Conservation (phyloP, 2,888 invertebrate species). For the Cephalotes varians region DNA sequence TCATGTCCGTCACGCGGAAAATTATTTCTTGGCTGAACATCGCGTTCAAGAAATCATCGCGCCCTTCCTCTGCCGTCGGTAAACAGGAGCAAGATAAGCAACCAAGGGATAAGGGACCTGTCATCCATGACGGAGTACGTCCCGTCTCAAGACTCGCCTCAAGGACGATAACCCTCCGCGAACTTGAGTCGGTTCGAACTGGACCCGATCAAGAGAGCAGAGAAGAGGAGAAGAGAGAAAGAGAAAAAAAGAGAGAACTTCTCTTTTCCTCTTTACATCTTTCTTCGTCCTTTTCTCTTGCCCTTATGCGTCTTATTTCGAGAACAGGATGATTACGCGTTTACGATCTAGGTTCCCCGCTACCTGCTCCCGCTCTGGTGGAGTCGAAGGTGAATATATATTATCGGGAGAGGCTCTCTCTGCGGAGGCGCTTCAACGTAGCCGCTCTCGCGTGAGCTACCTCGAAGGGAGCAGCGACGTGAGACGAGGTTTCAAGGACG, state of each 20-base stretch:
- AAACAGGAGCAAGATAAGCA: conserved; percentile 56
- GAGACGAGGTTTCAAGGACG: conserved; percentile 69
- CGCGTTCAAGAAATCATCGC: not conserved
- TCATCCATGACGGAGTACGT: conserved; percentile 60
- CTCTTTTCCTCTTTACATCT: conserved; percentile 1
- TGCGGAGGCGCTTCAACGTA: conserved; percentile 31
- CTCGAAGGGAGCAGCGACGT: conserved; percentile 19
- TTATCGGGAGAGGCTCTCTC: conserved; percentile 40
- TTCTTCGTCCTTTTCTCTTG: conserved; percentile 3
- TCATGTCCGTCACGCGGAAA: not conserved
- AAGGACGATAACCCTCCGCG: conserved; percentile 59
- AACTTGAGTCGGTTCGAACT: conserved; percentile 34
- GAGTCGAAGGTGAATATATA: conserved; percentile 58
- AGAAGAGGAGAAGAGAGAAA: not conserved
- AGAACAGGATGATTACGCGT: conserved; percentile 67
- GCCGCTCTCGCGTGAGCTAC: conserved; percentile 48
- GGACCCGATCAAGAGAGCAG: conserved; percentile 11
- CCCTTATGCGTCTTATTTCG: conserved; percentile 47
- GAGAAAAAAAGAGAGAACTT: not conserved
- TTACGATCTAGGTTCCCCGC: conserved; percentile 65
- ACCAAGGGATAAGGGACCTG: conserved; percentile 54
- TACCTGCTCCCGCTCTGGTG: conserved; percentile 63
- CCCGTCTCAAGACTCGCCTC: conserved; percentile 52
- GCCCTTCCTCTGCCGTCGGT: not conserved
- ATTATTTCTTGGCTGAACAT: not conserved